Evolutionary conservation across 2,888 invertebrate genomes (phyloP).

Genomic region (Torymus aiolomorphi): DNA sequence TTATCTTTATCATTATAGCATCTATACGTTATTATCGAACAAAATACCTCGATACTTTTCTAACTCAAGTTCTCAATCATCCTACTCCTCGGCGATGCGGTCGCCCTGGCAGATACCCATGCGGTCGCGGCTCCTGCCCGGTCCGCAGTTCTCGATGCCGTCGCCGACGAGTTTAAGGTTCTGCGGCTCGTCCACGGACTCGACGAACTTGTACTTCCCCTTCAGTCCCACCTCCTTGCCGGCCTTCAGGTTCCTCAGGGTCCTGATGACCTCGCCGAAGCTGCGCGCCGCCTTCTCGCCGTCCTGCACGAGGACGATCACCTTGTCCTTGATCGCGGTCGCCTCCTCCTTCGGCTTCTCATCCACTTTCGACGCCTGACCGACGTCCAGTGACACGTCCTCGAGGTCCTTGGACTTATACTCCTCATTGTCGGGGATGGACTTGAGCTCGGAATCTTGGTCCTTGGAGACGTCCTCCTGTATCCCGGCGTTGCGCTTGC

Average conservation of each 20-base stretch:
- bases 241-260: constrained; percentile 60
- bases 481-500: background rate
- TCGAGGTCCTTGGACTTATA: background rate
- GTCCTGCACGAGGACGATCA: constrained; percentile 46
- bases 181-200: constrained; percentile 60
- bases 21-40: too few species aligned
- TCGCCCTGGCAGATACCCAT: constrained; percentile 79
- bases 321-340: constrained; percentile 41
- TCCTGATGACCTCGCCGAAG: constrained; percentile 51
- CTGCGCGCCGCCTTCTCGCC: constrained; percentile 46
- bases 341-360: constrained; percentile 22
- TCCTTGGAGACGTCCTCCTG: background rate
- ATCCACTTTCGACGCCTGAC: background rate
- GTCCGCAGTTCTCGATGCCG: constrained; percentile 84
- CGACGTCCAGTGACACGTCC: constrained; percentile 26
- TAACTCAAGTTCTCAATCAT: background rate
- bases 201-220: constrained; percentile 51
- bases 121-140: constrained; percentile 83
- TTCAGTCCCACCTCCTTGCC: constrained; percentile 63
- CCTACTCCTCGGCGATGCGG: background rate
- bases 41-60: background rate
- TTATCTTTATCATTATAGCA: too few species aligned
- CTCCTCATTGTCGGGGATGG: constrained; percentile 47
- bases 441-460: constrained; percentile 10
- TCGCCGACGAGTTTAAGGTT: constrained; percentile 81